Base-by-base conservation (phyloP, 2,888 invertebrate species). In the Bimastos eiseni region DNA sequence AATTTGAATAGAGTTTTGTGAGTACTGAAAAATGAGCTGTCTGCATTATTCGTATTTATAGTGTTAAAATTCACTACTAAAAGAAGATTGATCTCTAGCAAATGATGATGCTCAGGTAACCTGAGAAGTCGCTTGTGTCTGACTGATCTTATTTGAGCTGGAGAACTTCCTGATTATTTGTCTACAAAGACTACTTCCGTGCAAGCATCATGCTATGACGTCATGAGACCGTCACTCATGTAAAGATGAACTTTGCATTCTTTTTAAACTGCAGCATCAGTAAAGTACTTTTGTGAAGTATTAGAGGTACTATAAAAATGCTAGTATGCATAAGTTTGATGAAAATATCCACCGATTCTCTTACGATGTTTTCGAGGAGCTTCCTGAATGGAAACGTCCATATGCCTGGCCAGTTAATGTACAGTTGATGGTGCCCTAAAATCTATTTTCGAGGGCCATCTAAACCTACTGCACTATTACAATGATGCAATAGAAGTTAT, bases 331-430 rank as follows among this genome's bases (percentile, higher is more conserved):
- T 30, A 6, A 70, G 30, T 70, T 70, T n/a, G 1, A n/a, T 70
- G 70, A 70, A 70, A 1, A 30, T 13, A 70, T 70, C 30, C n/a
- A n/a, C 70, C n/a, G 70, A n/a, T 30, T 30, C 70, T 70, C n/a
- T 70, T 70, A 70, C 70, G 17, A n/a, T n/a, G 70, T 70, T n/a
- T 70, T 70, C n/a, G 70, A 70, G 70, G 70, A n/a, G 70, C 70
- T n/a, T n/a, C 70, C 70, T 70, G n/a, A 6, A n/a, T 70, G 30
- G 6, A n/a, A 70, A n/a, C 70, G n/a, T n/a, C n/a, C 70, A 70
- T 70, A 30, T n/a, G 70, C 1, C 70, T 70, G 70, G 17, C 70
- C 55, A 44, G 13, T 44, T 44, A 44, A 19, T 44, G 44, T 44
- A 44, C 8, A 21, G 49, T 49, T 15, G 21, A 21, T 49, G 49